Evolutionary conservation across 2,888 invertebrate species (phyloP), one percentile per base, ranked within the genome.

Genomic region (Pseudococcus longispinus): DNA sequence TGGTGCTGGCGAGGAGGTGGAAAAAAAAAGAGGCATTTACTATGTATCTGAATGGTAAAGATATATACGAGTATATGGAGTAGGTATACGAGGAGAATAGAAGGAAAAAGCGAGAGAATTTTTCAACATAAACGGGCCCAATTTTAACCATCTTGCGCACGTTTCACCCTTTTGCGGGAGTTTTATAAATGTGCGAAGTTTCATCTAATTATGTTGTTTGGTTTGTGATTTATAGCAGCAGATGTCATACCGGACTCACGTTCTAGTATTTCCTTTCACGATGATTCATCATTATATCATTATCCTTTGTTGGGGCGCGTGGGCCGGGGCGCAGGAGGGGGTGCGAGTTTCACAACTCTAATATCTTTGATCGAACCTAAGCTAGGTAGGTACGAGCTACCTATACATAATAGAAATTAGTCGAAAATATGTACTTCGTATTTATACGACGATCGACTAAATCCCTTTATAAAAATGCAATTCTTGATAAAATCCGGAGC

Each of bases 221-320:
- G 77, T 80, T 83, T 55, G 70, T 85, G 85, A 85, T 85, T 85
- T 85, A 85, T 85, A 65, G 42, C 44, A 70, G 65, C 85, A 85
- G 65, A 85, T 85, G 85, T 85, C 85, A 85, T 85, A 37, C 70
- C 77, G 37, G 85, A 37, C 65, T 65, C 44, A 65, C 65, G 84
- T 84, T 15, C 51, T 84, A 32, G 46, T 42, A 80, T 80, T 80
- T 80, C 77, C 77, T 80, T 80, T 80, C 37, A 32, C 55, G 29
- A 84, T 60, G 84, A 84, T 84, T 84, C 84, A 84, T 84, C 84
- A 84, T 84, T 84, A 84, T 55, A 84, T 55, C 84, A 60, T 84
- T 84, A 84, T 84, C 84, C 46, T 84, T 83, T 83, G 83, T 83
- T 51, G 51, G 83, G 37, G 37, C 37, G 37, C 37, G 37, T 8